Percentiles rank a stretch among this genome's conserved stretches.
phyloP scores from a whole-genome alignment of 2,113 vertebrate genomes.

The Poecilia latipinna region DNA sequence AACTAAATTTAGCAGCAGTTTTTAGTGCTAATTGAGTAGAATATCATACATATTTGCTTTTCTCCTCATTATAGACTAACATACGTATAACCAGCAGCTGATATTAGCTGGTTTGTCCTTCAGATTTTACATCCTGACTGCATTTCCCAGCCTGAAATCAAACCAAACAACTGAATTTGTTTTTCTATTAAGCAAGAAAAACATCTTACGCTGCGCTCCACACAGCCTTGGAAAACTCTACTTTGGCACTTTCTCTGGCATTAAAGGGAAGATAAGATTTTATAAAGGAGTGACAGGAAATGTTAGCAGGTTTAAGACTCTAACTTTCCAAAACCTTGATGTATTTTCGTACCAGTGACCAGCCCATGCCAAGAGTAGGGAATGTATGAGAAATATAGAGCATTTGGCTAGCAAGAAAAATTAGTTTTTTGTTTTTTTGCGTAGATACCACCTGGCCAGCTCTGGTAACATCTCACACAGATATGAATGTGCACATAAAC shows the following conservation, averaged over 20 bases:
- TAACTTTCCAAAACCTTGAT: too few relatives aligned
- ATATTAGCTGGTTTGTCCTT: not conserved
- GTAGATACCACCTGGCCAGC: not conserved
- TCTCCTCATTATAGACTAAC: not conserved
- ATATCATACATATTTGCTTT: not conserved
- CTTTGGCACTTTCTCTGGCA: too few relatives aligned
- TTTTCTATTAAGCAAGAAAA: not conserved
- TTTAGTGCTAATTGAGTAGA: not conserved
- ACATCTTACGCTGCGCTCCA: not conserved
- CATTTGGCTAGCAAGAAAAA: too few relatives aligned
- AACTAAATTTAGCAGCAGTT: not conserved
- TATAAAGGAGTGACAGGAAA: not conserved
- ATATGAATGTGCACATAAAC: slow-evolving; percentile 12
- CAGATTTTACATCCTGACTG: not conserved
- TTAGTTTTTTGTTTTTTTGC: not conserved
- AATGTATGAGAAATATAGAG: too few relatives aligned
- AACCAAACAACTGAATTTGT: not conserved
- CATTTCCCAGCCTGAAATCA: not conserved
- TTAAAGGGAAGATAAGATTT: not conserved
- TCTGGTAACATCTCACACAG: slow-evolving; percentile 37
- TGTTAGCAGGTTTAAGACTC: too few relatives aligned
- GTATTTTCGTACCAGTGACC: too few relatives aligned
- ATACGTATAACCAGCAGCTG: not conserved
- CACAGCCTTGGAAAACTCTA: too few relatives aligned
- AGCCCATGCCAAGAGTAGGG: too few relatives aligned